Base-by-base conservation (phyloP, 2,113 vertebrate genomes). In the Zapornia atra region DNA sequence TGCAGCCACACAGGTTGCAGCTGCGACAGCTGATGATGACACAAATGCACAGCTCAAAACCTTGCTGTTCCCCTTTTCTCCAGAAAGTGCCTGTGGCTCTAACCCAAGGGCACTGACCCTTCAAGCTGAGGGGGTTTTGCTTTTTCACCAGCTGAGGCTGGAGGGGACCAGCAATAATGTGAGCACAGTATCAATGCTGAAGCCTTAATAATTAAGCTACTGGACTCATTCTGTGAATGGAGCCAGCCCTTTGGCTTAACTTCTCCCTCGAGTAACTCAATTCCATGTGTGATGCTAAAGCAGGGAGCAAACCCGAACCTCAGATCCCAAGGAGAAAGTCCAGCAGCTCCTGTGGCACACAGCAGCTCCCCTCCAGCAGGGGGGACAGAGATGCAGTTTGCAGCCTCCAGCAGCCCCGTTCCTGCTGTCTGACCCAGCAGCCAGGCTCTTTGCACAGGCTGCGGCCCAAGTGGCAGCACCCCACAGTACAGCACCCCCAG, bases 11-110 rank as follows among this genome's bases (percentile, higher is more conserved):
- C 25, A 6, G 28, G 24, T 33, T 2, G 0, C 17, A 76, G 29
- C n/a, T 2, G 5, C 0, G 0, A 20, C 15, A n/a, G 29, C 15
- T 15, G 38, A 7, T 3, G 2, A 11, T 1, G 3, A 44, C 11
- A 13, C 26, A 19, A 44, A 20, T 2, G 44, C 51, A 26, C 38
- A 4, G 3, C 20, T 15, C 34, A 40, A 51, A 44, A 38, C 33
- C 60, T 8, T 5, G 10, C 34, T 17, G 26, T 16, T 56, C 66
- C 34, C 3, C 12, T 8, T 21, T 56, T 21, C 46, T 56, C 40
- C 29, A 56, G 44, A 42, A 70, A 17, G 9, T 8, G 15, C 85
- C 31, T 7, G 15, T 15, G 44, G 20, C 18, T 38, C 36, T 38
- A 36, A 11, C 5, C 3, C 0, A 10, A n/a, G 4, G 15, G 16